Evolutionary conservation across 2,888 invertebrate genomes (phyloP), one percentile per base, ranked within the genome.

Genomic region (Spisula solida): DNA sequence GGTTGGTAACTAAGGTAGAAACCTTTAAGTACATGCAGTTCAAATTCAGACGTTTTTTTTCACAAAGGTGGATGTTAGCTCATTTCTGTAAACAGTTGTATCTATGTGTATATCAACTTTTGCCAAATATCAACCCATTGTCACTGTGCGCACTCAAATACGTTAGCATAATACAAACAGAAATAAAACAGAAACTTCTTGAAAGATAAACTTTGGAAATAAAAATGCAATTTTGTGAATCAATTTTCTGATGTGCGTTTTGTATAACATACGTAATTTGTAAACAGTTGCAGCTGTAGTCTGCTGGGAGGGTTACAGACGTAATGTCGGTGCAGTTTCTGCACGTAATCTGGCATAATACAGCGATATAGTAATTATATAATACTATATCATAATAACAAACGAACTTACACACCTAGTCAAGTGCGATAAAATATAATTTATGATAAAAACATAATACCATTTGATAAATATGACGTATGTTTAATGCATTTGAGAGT

Each of bases 271-370:
- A 25, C n/a, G 60, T n/a, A 25, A 66, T n/a, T n/a, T 66, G 60
- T 66, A 66, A 66, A 66, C 60, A 66, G n/a, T n/a, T 66, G 60
- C 60, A 66, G n/a, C 25, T 66, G 60, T 66, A 25, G n/a, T 66
- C 10, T 25, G 0, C n/a, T 2, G 60, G 60, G 60, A 66, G n/a
- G n/a, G 60, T 5, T 25, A 25, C 8, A 25, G 25, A 66, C 25
- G 60, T 25, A 25, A n/a, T 25, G 25, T 66, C n/a, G 25, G 60
- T 66, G 25, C 60, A 66, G 2, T 25, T n/a, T 66, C 20, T 10
- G n/a, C 25, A 25, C 25, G 25, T 5, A n/a, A 25, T n/a, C 25
- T n/a, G 1, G 25, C n/a, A 66, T 10, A 25, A n/a, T 66, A n/a
- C 25, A 66, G 10, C 12, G 60, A 12, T 25, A 66, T 66, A 8